Conservation (phyloP, 2,888 invertebrate genomes). For the Trachelus tabidus region DNA sequence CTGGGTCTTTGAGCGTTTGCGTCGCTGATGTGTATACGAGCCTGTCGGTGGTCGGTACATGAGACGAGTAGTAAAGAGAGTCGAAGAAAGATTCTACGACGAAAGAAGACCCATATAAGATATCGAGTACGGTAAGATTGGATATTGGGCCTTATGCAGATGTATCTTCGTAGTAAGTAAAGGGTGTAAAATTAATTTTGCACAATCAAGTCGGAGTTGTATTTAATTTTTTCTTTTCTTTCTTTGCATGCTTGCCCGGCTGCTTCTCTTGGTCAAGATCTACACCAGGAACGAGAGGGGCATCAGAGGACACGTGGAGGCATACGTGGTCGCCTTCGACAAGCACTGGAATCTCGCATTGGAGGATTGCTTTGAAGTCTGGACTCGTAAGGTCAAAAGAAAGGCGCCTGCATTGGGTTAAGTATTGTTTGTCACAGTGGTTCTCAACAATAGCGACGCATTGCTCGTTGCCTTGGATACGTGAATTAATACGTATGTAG, state of each 20-base stretch:
- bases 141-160: not conserved
- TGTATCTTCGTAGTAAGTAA: not conserved
- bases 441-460: not conserved
- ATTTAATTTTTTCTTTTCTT: not conserved
- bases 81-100: not conserved
- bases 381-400: slow-evolving; percentile 74
- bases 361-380: slow-evolving; percentile 84
- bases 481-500: not conserved
- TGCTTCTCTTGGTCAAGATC: slow-evolving; percentile 68
- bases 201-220: not conserved
- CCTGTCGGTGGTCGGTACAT: not conserved
- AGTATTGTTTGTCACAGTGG: slow-evolving; percentile 23
- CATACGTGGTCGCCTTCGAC: slow-evolving; percentile 87
- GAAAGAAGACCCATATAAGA: not conserved
- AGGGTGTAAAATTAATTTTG: not conserved
- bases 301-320: slow-evolving; percentile 82
- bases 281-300: slow-evolving; percentile 78
- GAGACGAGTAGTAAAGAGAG: not conserved
- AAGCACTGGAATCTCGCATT: slow-evolving; percentile 94
- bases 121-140: not conserved
- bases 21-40: not conserved
- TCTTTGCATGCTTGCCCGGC: slow-evolving; percentile 1
- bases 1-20: not conserved
- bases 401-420: slow-evolving; percentile 75
- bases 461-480: not conserved